Conservation (phyloP, 2,797 vertebrate species). For the Craterocephalus amniculus region DNA sequence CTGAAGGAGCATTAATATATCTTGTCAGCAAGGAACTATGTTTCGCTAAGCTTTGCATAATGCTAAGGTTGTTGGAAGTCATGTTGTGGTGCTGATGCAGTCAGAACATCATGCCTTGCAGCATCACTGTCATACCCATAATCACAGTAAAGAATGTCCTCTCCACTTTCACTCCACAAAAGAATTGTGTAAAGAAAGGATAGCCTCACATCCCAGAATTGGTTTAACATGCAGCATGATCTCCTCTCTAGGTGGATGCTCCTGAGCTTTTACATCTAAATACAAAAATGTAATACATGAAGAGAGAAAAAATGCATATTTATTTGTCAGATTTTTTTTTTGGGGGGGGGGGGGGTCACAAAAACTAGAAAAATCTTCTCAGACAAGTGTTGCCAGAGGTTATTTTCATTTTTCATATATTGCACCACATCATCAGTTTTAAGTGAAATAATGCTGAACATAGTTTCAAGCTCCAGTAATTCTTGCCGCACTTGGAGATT, state of each 20-base stretch:
- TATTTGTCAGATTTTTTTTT: too few relatives aligned
- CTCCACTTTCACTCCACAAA: conserved; percentile 8
- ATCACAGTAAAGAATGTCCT: conserved; percentile 56
- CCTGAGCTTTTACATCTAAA: conserved; percentile 1
- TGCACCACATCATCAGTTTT: conserved; percentile 21
- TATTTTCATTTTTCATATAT: conserved; percentile 31
- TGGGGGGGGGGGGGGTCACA: background rate
- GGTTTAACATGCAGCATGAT: conserved; percentile 35
- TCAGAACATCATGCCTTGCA: conserved; percentile 44
- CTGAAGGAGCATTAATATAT: background rate
- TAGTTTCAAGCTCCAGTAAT: conserved; percentile 41
- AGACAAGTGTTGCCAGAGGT: background rate
- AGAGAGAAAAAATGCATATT: background rate
- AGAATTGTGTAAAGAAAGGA: conserved; percentile 22
- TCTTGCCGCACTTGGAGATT: conserved; percentile 28
- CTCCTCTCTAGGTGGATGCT: background rate
- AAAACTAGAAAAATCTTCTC: background rate
- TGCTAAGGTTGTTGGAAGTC: conserved; percentile 22
- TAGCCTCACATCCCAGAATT: conserved; percentile 13
- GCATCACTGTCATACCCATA: conserved; percentile 59
- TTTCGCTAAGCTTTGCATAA: conserved; percentile 23
- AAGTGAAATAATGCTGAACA: conserved; percentile 27
- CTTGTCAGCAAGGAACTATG: conserved; percentile 11
- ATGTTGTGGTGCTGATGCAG: conserved; percentile 44
- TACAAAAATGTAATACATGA: background rate